These are phyloP conservation scores for Phodopus roborovskii DNA, from an alignment of 2,113 vertebrate genomes.

Conservation along the genomic window DNA sequence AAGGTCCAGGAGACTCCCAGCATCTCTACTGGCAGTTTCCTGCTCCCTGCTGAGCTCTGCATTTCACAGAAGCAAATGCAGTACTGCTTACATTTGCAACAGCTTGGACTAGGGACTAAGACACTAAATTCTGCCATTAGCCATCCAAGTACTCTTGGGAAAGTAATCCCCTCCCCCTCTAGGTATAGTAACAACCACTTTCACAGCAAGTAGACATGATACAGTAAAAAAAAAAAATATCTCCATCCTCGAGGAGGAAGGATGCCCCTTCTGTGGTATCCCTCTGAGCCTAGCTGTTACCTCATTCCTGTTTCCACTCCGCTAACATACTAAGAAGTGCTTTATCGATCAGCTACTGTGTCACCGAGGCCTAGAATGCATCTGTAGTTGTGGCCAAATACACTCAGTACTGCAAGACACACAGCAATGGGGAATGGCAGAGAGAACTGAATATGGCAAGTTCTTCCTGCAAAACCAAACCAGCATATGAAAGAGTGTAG, in stretches of 20 bases:
- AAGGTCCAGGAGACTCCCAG: neutral
- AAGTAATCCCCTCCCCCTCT: neutral
- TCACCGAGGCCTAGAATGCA: neutral
- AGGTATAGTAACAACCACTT: neutral
- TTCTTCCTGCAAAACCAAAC: slow-evolving; percentile 26
- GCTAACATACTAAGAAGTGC: neutral
- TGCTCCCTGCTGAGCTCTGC: neutral
- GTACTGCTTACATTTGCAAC: neutral
- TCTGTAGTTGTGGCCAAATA: slow-evolving; percentile 12
- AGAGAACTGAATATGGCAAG: slow-evolving; percentile 46
- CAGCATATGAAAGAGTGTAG: neutral
- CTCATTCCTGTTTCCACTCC: neutral
- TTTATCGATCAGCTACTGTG: neutral
- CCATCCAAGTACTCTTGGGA: neutral
- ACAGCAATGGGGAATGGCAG: slow-evolving; percentile 23
- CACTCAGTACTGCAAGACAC: slow-evolving; percentile 33
- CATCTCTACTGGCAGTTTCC: neutral
- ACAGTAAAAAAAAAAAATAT: neutral
- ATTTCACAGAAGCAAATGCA: neutral
- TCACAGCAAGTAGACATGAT: neutral
- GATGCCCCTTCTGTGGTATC: neutral
- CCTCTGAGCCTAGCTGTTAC: neutral
- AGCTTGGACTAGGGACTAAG: neutral
- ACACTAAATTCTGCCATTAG: neutral
- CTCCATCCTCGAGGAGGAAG: neutral